These are phyloP conservation scores for Ferrisia virgata DNA, from an alignment of 2,888 invertebrate species.

Conservation along the genomic window DNA sequence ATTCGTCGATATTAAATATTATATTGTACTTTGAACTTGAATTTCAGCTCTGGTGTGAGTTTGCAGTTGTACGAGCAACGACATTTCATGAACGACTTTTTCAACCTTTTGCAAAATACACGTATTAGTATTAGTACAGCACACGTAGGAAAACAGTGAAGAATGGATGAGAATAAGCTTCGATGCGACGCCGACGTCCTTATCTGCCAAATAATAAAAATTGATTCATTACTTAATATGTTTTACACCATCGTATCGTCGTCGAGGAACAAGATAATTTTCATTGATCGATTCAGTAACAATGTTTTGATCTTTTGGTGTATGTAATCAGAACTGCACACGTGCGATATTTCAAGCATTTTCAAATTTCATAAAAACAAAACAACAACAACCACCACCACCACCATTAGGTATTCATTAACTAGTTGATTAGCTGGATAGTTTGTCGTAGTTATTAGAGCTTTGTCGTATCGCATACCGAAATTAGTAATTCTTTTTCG, in stretches of 20 bases:
- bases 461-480: not conserved
- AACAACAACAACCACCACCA: no score
- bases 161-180: no score
- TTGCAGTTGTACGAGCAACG: no score
- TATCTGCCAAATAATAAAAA: no score
- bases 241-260: no score
- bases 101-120: not conserved
- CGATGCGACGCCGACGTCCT: no score
- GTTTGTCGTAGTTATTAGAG: not conserved
- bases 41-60: not conserved
- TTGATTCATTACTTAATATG: no score
- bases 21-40: conserved; percentile 2
- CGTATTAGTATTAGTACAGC: not conserved
- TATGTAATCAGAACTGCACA: not conserved
- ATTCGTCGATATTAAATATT: not conserved
- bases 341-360: not conserved
- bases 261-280: no score
- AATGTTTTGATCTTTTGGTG: no score
- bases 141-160: not conserved
- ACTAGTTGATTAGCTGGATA: not conserved
- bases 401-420: not conserved
- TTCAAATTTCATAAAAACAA: not conserved
- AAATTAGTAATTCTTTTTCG: not conserved
- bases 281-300: no score
- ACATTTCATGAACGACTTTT: not conserved